Conservation (phyloP, 2,113 vertebrate species). For the Ahaetulla prasina region DNA sequence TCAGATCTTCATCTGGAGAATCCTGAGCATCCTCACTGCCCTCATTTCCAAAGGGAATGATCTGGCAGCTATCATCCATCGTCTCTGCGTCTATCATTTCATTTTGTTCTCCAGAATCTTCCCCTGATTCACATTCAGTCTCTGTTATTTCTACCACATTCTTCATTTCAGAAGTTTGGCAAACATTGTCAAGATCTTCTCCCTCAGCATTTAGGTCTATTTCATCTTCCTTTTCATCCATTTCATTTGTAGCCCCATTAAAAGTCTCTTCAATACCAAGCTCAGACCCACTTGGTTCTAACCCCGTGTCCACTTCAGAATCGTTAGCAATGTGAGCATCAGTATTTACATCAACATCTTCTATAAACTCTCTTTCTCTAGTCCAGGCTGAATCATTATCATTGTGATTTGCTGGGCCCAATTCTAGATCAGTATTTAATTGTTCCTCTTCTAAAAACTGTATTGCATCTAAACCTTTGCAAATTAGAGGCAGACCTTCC, state of each 20-base stretch:
- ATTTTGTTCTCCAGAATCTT: slow-evolving; percentile 31
- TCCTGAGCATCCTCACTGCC: slow-evolving; percentile 36
- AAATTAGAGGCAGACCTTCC: slow-evolving; percentile 11
- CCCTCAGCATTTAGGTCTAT: slow-evolving; percentile 7
- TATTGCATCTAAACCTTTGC: slow-evolving; percentile 6
- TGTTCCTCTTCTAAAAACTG: slow-evolving; percentile 17
- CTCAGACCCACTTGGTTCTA: slow-evolving; percentile 19
- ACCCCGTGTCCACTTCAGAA: slow-evolving; percentile 23
- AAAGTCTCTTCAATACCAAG: slow-evolving; percentile 10
- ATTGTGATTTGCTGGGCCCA: slow-evolving; percentile 29
- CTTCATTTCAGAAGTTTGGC: slow-evolving; percentile 27
- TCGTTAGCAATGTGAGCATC: slow-evolving; percentile 6
- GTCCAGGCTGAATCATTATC: slow-evolving; percentile 30
- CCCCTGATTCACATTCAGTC: slow-evolving; percentile 24
- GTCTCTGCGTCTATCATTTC: slow-evolving; percentile 43
- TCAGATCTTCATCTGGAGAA: slow-evolving; percentile 25
- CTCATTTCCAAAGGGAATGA: slow-evolving; percentile 58
- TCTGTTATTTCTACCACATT: slow-evolving; percentile 20
- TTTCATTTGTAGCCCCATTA: slow-evolving; percentile 29
- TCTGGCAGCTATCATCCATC: slow-evolving; percentile 65
- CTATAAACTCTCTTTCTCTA: slow-evolving; percentile 20
- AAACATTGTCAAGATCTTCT: slow-evolving; percentile 15
- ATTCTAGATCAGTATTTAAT: slow-evolving; percentile 26
- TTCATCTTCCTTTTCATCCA: slow-evolving; percentile 19
- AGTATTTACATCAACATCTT: background rate